These are phyloP conservation scores for Erpornis zantholeuca DNA, from an alignment of 2,113 vertebrate genomes.

Conservation along the genomic window DNA sequence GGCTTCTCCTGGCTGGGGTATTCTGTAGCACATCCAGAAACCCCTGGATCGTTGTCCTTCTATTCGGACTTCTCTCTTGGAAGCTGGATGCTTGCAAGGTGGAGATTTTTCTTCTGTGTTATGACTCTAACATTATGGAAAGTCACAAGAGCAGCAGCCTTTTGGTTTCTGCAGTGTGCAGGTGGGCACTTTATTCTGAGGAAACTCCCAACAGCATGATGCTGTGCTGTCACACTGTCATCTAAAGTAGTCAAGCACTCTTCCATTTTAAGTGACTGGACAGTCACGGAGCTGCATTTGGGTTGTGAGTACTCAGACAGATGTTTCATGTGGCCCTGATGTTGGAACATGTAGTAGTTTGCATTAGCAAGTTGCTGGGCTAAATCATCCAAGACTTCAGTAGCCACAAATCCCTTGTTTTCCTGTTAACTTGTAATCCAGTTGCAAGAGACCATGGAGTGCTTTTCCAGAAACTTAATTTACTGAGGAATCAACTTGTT, in stretches of 20 bases:
- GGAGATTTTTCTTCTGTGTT: not conserved
- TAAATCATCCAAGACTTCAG: not conserved
- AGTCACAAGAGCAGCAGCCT: not conserved
- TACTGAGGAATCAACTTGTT: not conserved
- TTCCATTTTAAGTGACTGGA: not conserved
- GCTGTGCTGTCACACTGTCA: not conserved
- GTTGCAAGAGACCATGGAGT: not conserved
- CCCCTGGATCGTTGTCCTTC: not conserved
- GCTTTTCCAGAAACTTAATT: not conserved
- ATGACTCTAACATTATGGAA: not conserved
- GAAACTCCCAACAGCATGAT: not conserved
- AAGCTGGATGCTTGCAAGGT: not conserved
- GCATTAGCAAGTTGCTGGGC: not conserved
- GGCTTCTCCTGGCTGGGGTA: not conserved
- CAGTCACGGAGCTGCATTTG: rapidly evolving
- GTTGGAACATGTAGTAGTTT: not conserved
- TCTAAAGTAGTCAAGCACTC: not conserved
- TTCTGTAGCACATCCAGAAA: not conserved
- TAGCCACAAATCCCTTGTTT: not conserved
- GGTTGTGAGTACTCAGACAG: not conserved
- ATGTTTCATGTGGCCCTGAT: not conserved
- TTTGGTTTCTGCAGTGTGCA: not conserved
- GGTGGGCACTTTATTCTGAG: not conserved
- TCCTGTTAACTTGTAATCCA: not conserved
- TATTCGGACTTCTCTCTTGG: not conserved